phyloP scores from a whole-genome alignment of 2,113 vertebrate genomes.

The Cynocephalus volans region DNA sequence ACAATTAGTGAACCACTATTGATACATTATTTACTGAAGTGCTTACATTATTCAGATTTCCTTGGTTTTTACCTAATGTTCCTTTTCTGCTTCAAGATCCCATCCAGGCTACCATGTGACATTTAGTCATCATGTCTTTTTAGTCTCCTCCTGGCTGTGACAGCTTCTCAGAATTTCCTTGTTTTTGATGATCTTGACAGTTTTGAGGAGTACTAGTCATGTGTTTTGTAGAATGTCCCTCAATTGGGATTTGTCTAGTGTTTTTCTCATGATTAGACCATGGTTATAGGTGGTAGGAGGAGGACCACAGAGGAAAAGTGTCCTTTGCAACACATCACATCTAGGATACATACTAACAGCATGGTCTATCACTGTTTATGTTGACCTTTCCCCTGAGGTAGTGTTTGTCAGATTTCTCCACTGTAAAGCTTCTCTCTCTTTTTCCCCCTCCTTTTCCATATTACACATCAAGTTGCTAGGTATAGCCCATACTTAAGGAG shows the following conservation, averaged over 20 bases:
- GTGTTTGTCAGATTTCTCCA: neutral
- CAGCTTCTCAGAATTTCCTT: neutral
- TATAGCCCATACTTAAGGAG: neutral
- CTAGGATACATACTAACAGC: neutral
- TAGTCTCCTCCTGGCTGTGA: neutral
- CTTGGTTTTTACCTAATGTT: neutral
- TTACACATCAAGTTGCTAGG: neutral
- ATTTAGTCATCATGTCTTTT: neutral
- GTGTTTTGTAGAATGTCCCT: conserved; percentile 13
- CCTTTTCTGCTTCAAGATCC: conserved; percentile 27
- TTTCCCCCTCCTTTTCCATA: neutral
- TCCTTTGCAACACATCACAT: neutral
- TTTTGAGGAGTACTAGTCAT: neutral
- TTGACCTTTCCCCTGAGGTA: neutral
- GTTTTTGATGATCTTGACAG: conserved; percentile 7
- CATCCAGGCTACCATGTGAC: neutral
- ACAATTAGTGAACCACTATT: conserved; percentile 37
- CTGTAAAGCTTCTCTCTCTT: neutral
- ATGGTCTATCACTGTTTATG: neutral
- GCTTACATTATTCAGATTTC: neutral
- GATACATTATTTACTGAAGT: conserved; percentile 20
- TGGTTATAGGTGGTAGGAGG: neutral
- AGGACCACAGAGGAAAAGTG: neutral
- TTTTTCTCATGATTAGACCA: neutral
- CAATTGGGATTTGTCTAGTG: neutral